Evolutionary conservation across 1,140 invertebrate species (phyloP), one percentile per base, ranked within the genome.

Genomic region (Orchestia grillus): DNA sequence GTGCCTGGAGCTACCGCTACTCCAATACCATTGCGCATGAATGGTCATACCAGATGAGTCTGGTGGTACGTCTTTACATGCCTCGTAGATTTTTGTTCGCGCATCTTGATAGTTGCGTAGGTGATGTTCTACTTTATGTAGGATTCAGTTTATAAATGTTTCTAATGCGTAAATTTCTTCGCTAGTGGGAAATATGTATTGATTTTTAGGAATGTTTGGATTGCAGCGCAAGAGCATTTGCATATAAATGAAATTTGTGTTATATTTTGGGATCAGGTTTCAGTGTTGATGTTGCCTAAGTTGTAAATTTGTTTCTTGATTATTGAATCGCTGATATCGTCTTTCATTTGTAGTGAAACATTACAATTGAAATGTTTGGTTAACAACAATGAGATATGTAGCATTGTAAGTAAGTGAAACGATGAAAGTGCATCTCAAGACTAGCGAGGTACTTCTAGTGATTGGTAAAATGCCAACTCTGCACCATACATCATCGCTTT

Each of bases 21-120:
- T 23, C 95, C 90, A 23, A 87, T 96, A 16, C 96, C 95, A 62
- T 47, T 96, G 44, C 96, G 96, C 53, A 96, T 96, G 88, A 96
- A 96, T 43, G 96, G 96, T 40, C 96, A 96, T 95, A 96, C 96
- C 90, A 96, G 96, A 96, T 96, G 44, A 96, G 96, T 77, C 28
- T 36, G 62, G 62, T 36, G 62, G 62, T 77, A 77, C 62, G 62
- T 36, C 62, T 36, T 77, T 77, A 77, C 62, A 77, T 77, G 62
- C 62, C 28, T 36, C 62, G 11, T 77, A 15, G 36, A 77, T 77
- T 77, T 77, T 28, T 77, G 15, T 15, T 77, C 62, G 28, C 28
- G 1, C 28, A 77, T 3, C 92, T n/a, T 88, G 47, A 45, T 90
- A 47, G 53, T 44, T 23, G n/a, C 47, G 28, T n/a, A 40, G 4